Evolutionary conservation across 2,888 invertebrate genomes (phyloP).

Genomic region (Chymomyza procnemis): DNA sequence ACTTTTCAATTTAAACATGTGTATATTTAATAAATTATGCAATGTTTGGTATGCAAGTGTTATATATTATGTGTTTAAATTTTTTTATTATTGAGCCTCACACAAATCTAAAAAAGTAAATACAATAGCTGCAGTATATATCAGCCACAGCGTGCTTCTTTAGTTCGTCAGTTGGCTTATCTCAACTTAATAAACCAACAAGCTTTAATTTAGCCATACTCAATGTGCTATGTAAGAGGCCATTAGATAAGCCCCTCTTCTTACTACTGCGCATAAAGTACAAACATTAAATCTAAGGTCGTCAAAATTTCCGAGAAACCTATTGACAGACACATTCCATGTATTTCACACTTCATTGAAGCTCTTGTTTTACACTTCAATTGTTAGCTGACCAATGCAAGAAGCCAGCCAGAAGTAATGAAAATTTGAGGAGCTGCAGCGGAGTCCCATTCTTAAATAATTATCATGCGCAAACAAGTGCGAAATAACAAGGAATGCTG

Average conservation of each 20-base stretch:
- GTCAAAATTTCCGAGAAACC: background rate
- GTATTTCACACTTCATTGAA: slow-evolving; percentile 64
- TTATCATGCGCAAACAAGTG: slow-evolving; percentile 66
- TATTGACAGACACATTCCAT: background rate
- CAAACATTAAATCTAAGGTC: background rate
- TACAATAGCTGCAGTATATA: no score
- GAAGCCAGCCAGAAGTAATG: background rate
- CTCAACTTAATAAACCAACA: no score
- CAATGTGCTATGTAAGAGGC: no score
- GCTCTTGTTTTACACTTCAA: slow-evolving; percentile 52
- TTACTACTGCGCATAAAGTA: no score
- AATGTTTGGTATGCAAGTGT: no score
- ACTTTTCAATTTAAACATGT: background rate
- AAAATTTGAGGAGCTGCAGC: background rate
- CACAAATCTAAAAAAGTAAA: no score
- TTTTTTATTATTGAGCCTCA: no score
- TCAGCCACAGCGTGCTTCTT: no score
- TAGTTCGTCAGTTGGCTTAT: no score
- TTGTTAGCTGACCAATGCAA: slow-evolving; percentile 26
- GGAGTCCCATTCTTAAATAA: slow-evolving; percentile 43
- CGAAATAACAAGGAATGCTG: slow-evolving; percentile 51
- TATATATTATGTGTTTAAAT: no score
- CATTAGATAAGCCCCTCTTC: no score
- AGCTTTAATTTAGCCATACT: no score
- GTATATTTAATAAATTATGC: background rate